phyloP scores from a whole-genome alignment of 2,797 vertebrate species.

The Coccyzus lansbergi region DNA sequence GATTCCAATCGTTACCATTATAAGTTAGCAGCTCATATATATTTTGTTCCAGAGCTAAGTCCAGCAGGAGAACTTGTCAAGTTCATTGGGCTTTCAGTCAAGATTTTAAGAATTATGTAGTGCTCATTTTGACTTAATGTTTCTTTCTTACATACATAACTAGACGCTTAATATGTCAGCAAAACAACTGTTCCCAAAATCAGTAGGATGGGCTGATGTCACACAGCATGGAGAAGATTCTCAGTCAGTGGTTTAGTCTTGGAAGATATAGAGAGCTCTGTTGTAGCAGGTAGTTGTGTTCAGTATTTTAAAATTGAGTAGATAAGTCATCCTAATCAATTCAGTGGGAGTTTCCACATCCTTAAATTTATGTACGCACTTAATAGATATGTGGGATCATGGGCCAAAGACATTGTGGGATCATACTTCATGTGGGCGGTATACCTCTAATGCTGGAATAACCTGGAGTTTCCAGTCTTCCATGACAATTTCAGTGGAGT shows the following conservation, averaged over 20 bases:
- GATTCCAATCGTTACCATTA: background rate
- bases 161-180: background rate
- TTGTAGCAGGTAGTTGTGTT: background rate
- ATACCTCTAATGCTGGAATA: background rate
- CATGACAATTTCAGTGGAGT: background rate
- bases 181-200: background rate
- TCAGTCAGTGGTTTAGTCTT: background rate
- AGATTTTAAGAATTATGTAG: background rate
- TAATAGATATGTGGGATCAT: background rate
- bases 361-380: background rate
- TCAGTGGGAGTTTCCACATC: background rate
- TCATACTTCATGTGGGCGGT: background rate
- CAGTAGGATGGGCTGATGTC: background rate
- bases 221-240: background rate
- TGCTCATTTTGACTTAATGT: background rate
- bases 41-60: background rate
- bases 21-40: background rate
- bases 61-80: background rate
- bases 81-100: background rate
- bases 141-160: background rate
- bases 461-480: background rate
- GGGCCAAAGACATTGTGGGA: background rate
- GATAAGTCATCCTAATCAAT: background rate
- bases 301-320: background rate
- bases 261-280: background rate